Percentiles rank a stretch among this genome's conserved stretches.
These are phyloP conservation scores for Zygogramma bicolorata DNA, from an alignment of 2,888 invertebrate species.

Conservation along the genomic window DNA sequence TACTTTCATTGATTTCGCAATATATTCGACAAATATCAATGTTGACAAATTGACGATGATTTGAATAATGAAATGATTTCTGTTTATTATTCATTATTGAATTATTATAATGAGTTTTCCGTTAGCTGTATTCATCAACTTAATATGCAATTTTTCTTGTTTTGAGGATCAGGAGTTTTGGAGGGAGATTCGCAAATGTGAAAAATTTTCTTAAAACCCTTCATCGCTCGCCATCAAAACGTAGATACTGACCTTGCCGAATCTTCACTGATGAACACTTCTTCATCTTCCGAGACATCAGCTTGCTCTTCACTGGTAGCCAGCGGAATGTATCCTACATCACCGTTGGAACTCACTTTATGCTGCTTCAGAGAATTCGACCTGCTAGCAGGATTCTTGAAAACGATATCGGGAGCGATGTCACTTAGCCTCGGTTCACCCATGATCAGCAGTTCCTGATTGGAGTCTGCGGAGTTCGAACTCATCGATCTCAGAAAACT, in stretches of 20 bases:
- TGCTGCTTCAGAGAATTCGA: constrained; percentile 58
- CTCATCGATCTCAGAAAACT: constrained; percentile 72
- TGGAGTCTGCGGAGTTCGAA: constrained; percentile 72
- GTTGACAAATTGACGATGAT: no score
- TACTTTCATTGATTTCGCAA: no score
- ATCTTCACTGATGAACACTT: constrained; percentile 72
- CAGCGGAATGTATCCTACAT: constrained; percentile 59
- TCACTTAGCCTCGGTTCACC: constrained; percentile 80
- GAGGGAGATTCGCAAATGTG: no score
- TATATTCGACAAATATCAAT: no score
- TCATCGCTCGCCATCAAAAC: no score
- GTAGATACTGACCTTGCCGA: constrained; percentile 56
- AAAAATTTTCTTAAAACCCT: no score
- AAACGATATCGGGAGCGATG: constrained; percentile 71
- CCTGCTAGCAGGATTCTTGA: constrained; percentile 58
- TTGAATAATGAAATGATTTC: no score
- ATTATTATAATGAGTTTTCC: no score
- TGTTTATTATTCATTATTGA: no score
- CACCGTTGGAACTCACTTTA: constrained; percentile 48
- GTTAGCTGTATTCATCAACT: no score
- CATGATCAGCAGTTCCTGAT: constrained; percentile 75
- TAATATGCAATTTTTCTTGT: no score
- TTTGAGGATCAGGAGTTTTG: no score
- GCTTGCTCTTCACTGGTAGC: constrained; percentile 60
- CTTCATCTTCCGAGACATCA: constrained; percentile 64